Percentiles rank a stretch among this genome's conserved stretches.
These are phyloP conservation scores for Trichacis sp. DNA, from an alignment of 2,888 invertebrate genomes.

Conservation along the genomic window DNA sequence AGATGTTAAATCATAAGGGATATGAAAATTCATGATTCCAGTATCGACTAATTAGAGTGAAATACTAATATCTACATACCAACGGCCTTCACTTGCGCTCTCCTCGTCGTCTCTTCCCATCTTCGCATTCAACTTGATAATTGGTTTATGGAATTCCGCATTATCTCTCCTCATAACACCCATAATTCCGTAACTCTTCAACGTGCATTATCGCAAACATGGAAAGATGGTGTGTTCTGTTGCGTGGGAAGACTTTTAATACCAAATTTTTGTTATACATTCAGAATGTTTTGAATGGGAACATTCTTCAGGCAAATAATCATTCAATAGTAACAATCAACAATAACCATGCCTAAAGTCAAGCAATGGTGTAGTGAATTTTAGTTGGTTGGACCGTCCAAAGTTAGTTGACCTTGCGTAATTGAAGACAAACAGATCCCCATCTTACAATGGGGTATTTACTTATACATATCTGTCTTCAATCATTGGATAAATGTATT, in stretches of 20 bases:
- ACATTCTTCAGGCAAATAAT: no score
- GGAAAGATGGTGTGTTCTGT: no score
- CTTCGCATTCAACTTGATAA: constrained; percentile 45
- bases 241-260: no score
- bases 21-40: constrained; percentile 21
- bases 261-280: no score
- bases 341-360: constrained; percentile 53
- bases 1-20: constrained; percentile 33
- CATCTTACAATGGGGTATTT: constrained; percentile 37
- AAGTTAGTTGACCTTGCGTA: constrained; percentile 60
- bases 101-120: constrained; percentile 28
- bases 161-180: constrained; percentile 41
- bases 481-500: constrained; percentile 10
- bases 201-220: constrained; percentile 14
- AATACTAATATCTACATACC: constrained; percentile 46
- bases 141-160: constrained; percentile 47
- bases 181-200: constrained; percentile 23
- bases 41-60: no score
- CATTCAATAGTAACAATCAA: no score
- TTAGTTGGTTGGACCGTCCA: constrained; percentile 58
- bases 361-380: constrained; percentile 55
- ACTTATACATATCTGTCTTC: constrained; percentile 31
- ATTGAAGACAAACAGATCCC: constrained; percentile 61
- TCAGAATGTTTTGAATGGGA: neutral
- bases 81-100: constrained; percentile 27